Conservation (phyloP, 2,888 invertebrate species). For the Thera britannica region DNA sequence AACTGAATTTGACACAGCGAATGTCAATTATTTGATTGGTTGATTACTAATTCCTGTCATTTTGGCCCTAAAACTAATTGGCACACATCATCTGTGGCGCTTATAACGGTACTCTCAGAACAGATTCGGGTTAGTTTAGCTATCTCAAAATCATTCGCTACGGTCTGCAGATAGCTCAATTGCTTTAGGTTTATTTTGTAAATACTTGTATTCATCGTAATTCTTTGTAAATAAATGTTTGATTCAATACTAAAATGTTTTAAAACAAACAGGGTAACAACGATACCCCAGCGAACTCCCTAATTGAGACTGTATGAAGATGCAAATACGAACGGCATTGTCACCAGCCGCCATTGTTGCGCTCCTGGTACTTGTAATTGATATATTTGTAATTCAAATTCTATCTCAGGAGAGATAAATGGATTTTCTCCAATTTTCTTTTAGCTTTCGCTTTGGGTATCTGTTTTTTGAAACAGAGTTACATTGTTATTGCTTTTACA, state of each 20-base stretch:
- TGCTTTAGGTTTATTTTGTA: too few relatives aligned
- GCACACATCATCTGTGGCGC: too few relatives aligned
- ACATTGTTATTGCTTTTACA: constrained; percentile 1
- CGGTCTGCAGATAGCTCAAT: too few relatives aligned
- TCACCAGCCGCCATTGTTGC: constrained; percentile 64
- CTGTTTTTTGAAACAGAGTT: constrained; percentile 9
- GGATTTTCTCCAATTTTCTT: constrained; percentile 60
- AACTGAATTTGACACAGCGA: too few relatives aligned
- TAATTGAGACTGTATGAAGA: constrained; percentile 81
- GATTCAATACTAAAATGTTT: background rate
- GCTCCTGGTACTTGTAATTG: constrained; percentile 76
- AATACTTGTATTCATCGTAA: too few relatives aligned
- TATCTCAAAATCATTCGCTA: too few relatives aligned
- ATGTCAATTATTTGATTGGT: too few relatives aligned
- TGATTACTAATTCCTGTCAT: too few relatives aligned
- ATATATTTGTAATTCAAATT: constrained; percentile 83
- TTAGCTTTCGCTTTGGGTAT: constrained; percentile 47
- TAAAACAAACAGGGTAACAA: background rate
- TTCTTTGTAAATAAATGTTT: too few relatives aligned
- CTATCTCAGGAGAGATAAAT: constrained; percentile 54
- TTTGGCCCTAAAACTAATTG: too few relatives aligned
- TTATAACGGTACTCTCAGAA: too few relatives aligned
- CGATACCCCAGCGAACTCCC: constrained; percentile 49
- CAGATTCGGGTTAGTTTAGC: too few relatives aligned
- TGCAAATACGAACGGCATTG: constrained; percentile 77